These are phyloP conservation scores for Caenorhabditis parvicauda DNA, from an alignment of 2,888 invertebrate species.

Conservation along the genomic window DNA sequence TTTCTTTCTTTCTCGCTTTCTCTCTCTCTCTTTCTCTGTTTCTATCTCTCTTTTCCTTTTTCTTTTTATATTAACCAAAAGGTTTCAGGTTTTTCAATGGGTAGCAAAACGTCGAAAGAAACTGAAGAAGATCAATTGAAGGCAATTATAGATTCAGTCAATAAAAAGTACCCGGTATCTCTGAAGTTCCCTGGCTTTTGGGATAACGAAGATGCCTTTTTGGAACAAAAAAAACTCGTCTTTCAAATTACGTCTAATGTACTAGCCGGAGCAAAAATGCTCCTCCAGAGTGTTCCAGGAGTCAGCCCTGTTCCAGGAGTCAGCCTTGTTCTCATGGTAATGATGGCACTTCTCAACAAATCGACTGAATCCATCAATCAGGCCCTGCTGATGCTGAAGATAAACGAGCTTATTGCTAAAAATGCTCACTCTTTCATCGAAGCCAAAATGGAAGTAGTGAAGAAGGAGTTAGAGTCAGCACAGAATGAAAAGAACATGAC, in stretches of 20 bases:
- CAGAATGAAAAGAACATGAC: conserved; percentile 1
- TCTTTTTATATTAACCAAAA: background rate
- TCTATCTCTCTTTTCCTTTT: too few species aligned
- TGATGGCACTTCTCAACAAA: background rate
- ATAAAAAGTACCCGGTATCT: conserved; percentile 1
- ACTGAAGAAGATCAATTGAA: too few species aligned
- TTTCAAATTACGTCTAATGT: background rate
- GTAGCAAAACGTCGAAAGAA: background rate
- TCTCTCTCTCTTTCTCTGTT: too few species aligned
- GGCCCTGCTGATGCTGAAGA: conserved; percentile 1
- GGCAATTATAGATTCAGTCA: background rate
- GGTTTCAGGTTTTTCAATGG: background rate
- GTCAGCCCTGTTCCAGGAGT: background rate
- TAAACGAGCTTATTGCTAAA: background rate
- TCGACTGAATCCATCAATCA: conserved; percentile 2
- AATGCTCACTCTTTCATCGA: background rate
- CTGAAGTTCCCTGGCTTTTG: conserved; percentile 3
- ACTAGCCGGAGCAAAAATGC: background rate
- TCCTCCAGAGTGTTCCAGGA: background rate
- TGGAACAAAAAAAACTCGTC: background rate
- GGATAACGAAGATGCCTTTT: background rate
- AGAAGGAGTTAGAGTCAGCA: background rate
- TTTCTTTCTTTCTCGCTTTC: too few species aligned
- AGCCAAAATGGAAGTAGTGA: conserved; percentile 1
- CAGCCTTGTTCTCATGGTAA: background rate